phyloP scores from a whole-genome alignment of 2,113 vertebrate species.

The Cebus imitator region DNA sequence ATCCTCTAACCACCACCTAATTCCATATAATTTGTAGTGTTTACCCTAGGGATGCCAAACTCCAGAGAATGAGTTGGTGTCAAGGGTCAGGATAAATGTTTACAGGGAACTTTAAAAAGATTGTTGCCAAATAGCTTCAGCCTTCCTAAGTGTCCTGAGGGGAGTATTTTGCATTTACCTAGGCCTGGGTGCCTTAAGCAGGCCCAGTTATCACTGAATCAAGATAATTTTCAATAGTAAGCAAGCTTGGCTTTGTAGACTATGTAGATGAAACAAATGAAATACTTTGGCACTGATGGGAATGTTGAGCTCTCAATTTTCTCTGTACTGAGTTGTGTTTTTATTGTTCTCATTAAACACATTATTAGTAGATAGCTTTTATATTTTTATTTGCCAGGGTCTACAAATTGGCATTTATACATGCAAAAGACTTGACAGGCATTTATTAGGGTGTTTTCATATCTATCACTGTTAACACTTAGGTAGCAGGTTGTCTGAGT shows the following conservation, averaged over 20 bases:
- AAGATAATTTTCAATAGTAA: not conserved
- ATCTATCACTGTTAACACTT: not conserved
- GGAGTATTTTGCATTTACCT: not conserved
- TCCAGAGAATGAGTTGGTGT: not conserved
- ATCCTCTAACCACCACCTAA: constrained; percentile 32
- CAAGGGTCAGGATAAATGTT: constrained; percentile 25
- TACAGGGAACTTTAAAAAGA: not conserved
- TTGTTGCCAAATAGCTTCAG: not conserved
- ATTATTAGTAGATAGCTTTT: constrained; percentile 24
- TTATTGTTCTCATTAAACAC: constrained; percentile 23
- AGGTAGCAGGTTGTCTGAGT: not conserved
- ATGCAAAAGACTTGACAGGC: not conserved
- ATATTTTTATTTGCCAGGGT: constrained; percentile 23
- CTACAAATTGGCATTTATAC: not conserved
- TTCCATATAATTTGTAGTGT: not conserved
- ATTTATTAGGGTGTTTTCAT: not conserved
- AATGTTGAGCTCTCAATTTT: not conserved
- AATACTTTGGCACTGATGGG: not conserved
- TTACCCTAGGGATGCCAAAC: not conserved
- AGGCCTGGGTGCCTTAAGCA: not conserved
- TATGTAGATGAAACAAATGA: not conserved
- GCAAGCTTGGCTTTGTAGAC: not conserved
- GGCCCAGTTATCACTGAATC: not conserved
- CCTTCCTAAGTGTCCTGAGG: not conserved
- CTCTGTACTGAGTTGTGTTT: not conserved